A percentile compares a stretch with the other conserved stretches of the same genome.
Conservation (phyloP, 2,113 vertebrate genomes). For the Tricholaema leucomelas region DNA sequence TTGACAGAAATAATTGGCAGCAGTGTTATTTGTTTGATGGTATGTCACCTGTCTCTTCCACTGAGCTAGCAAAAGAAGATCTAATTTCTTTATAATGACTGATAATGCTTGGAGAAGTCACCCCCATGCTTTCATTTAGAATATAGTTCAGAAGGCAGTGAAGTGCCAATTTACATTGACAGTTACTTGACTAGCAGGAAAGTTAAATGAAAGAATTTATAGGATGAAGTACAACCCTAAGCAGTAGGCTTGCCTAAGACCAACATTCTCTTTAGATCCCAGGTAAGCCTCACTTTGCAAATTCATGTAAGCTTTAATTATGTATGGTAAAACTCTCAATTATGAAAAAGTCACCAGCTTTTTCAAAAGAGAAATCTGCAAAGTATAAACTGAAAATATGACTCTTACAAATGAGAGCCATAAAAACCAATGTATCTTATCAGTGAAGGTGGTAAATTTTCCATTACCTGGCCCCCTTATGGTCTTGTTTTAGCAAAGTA, state of each 20-base stretch:
- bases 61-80: not conserved
- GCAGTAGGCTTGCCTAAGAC: not conserved
- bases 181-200: not conserved
- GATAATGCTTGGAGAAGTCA: not conserved
- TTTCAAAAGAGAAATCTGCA: not conserved
- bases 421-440: not conserved
- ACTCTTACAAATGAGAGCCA: not conserved
- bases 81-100: not conserved
- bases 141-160: not conserved
- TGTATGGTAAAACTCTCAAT: not conserved
- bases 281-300: not conserved
- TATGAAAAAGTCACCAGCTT: not conserved
- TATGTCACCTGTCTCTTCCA: not conserved
- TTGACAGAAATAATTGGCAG: not conserved
- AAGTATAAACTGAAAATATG: conserved; percentile 3
- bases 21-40: not conserved
- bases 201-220: not conserved
- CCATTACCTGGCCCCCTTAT: not conserved
- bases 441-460: not conserved
- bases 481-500: conserved; percentile 3
- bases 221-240: not conserved
- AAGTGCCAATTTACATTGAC: not conserved
- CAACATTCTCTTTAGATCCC: not conserved
- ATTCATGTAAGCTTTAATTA: not conserved
- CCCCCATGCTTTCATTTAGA: not conserved